phyloP scores from a whole-genome alignment of 2,888 invertebrate species.

The Polietes domitor region DNA sequence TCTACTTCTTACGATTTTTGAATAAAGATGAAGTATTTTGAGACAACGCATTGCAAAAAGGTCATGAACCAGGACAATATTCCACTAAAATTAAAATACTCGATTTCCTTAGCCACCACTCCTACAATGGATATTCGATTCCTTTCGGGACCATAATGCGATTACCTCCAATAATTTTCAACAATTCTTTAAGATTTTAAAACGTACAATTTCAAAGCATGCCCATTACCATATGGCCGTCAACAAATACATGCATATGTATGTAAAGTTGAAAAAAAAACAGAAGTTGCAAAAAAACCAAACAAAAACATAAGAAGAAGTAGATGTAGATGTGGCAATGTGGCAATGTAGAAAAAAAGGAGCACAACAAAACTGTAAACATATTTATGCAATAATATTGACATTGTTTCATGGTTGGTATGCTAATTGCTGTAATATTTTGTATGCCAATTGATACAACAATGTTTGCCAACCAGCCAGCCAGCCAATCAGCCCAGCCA shows the following conservation, averaged over 20 bases:
- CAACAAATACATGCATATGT: too few species aligned
- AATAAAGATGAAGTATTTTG: too few species aligned
- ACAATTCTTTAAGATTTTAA: not conserved
- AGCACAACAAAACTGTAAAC: slow-evolving; percentile 19
- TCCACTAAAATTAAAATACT: too few species aligned
- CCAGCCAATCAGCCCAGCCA: slow-evolving; percentile 46
- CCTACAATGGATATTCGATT: too few species aligned
- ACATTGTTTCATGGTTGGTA: slow-evolving; percentile 62
- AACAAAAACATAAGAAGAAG: not conserved
- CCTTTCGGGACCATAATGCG: too few species aligned
- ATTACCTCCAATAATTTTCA: not conserved
- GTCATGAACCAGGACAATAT: too few species aligned
- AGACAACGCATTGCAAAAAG: too few species aligned
- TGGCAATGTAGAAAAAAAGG: not conserved
- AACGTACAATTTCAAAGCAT: not conserved
- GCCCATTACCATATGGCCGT: not conserved
- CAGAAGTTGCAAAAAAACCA: not conserved
- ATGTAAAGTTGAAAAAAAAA: not conserved
- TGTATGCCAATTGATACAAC: slow-evolving; percentile 19
- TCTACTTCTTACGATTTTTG: too few species aligned
- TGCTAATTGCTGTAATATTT: slow-evolving; percentile 56
- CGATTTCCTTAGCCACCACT: too few species aligned
- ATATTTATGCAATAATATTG: slow-evolving; percentile 65
- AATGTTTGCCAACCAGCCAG: slow-evolving; percentile 42
- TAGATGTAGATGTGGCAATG: not conserved